A percentile compares a stretch with the other conserved stretches of the same genome.
Evolutionary conservation across 2,113 vertebrate genomes (phyloP).

Genomic region (Osmerus mordax): DNA sequence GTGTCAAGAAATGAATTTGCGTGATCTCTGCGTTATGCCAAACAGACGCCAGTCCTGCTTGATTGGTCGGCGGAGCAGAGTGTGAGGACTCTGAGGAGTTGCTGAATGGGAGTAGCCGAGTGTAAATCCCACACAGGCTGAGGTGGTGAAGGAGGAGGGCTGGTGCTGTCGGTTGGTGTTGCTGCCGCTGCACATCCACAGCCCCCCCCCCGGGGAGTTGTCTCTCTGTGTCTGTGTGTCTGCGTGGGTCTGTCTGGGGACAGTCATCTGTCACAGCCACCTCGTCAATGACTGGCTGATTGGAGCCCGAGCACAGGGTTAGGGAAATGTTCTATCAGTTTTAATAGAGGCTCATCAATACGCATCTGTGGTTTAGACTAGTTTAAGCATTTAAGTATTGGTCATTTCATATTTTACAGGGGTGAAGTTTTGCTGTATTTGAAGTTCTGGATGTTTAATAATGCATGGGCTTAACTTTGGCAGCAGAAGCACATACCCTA

Average conservation of each 20-base stretch:
- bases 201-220: conserved; percentile 40
- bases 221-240: conserved; percentile 22
- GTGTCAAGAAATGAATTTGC: too few species aligned
- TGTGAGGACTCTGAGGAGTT: not conserved
- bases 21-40: not conserved
- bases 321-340: conserved; percentile 11
- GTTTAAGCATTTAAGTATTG: not conserved
- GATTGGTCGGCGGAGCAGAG: conserved; percentile 27
- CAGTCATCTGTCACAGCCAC: conserved; percentile 46
- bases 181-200: conserved; percentile 21
- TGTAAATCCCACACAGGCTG: conserved; percentile 38
- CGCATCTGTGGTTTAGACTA: not conserved
- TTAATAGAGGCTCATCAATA: not conserved
- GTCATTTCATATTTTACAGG: not conserved
- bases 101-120: conserved; percentile 49
- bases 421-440: not conserved
- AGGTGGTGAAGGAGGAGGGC: conserved; percentile 49
- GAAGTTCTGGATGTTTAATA: not conserved
- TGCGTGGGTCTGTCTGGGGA: conserved; percentile 42
- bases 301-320: not conserved
- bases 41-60: conserved; percentile 24
- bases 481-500: not conserved
- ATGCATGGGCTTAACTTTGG: not conserved
- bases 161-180: conserved; percentile 16
- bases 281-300: conserved; percentile 46